Conservation (phyloP, 2,888 invertebrate genomes). For the Dicroscelio sp. region DNA sequence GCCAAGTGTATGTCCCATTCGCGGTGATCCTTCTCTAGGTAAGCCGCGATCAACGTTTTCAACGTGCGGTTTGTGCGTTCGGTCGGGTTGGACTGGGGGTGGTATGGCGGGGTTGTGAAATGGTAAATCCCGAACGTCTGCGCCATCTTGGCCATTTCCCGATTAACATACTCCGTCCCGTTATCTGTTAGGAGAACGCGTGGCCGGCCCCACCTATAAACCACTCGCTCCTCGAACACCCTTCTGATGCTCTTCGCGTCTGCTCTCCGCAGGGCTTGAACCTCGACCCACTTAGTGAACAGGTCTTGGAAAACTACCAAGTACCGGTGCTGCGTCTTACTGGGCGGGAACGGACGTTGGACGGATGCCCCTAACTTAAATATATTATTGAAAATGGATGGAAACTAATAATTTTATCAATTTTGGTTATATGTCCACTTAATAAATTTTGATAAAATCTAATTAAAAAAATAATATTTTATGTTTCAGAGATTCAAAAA, state of each 20-base stretch:
- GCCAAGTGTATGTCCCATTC: neutral
- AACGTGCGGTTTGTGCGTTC: neutral
- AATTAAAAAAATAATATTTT: too few relatives aligned
- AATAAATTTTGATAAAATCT: too few relatives aligned
- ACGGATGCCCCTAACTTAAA: too few relatives aligned
- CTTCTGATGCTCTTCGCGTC: neutral
- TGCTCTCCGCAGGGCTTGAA: neutral
- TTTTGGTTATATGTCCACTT: too few relatives aligned
- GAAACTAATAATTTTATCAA: too few relatives aligned
- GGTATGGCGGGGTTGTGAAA: neutral
- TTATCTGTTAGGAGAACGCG: neutral
- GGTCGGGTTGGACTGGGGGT: neutral
- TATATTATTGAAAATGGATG: too few relatives aligned
- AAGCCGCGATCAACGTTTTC: neutral
- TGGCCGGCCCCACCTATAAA: neutral
- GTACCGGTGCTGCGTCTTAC: neutral
- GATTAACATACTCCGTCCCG: neutral
- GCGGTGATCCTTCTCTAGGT: neutral
- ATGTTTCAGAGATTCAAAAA: neutral
- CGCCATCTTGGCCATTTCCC: neutral
- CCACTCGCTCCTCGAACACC: neutral
- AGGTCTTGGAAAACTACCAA: conserved; percentile 20
- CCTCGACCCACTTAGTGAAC: conserved; percentile 37
- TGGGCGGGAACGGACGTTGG: conserved; percentile 28
- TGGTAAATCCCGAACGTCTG: neutral